Percentiles rank a stretch among this genome's conserved stretches.
Conservation (phyloP, 1,140 invertebrate species). For the Himalopsyche phryganea region DNA sequence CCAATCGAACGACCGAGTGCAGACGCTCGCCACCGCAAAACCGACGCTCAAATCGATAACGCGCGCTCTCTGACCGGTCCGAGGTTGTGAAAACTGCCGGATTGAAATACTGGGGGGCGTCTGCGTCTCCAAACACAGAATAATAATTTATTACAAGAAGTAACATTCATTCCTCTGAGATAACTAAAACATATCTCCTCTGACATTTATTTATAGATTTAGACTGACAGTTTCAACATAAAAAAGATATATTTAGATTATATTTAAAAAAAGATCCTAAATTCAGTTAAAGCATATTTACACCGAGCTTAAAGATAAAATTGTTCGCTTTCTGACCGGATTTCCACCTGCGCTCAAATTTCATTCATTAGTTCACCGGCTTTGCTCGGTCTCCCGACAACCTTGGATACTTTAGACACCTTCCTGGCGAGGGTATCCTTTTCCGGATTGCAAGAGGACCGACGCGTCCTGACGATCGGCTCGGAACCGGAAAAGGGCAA, state of each 20-base stretch:
- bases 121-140: too few relatives aligned
- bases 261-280: too few relatives aligned
- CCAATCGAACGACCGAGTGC: conserved; percentile 6
- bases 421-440: conserved; percentile 26
- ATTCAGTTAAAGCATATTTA: conserved; percentile 28
- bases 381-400: conserved; percentile 31
- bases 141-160: too few relatives aligned
- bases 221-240: conserved; percentile 22
- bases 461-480: conserved; percentile 51
- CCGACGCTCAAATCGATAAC: too few relatives aligned
- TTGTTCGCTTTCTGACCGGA: conserved; percentile 21
- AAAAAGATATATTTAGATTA: conserved; percentile 21
- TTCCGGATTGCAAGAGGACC: conserved; percentile 39
- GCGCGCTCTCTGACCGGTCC: too few relatives aligned
- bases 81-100: too few relatives aligned
- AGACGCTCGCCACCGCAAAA: background rate
- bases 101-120: too few relatives aligned
- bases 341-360: conserved; percentile 17
- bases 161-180: conserved; percentile 4
- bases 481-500: conserved; percentile 52
- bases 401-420: conserved; percentile 29
- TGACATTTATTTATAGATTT: conserved; percentile 8
- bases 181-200: conserved; percentile 32
- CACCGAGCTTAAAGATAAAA: conserved; percentile 25
- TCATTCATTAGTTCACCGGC: conserved; percentile 29